Conservation (phyloP, 2,888 invertebrate genomes). For the Ophonus ardosiacus region DNA sequence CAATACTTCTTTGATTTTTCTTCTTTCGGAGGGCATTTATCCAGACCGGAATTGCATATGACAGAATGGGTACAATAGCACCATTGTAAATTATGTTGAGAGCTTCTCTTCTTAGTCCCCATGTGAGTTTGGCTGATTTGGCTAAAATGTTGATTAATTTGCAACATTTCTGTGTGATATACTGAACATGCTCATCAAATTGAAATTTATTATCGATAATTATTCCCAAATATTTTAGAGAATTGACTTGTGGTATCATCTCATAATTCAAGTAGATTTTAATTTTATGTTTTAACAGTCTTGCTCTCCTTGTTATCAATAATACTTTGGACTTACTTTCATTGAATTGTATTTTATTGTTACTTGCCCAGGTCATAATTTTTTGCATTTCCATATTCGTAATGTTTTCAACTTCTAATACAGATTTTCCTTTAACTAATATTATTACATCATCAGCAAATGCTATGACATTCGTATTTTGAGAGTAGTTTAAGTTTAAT, state of each 20-base stretch:
- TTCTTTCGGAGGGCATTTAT: neutral
- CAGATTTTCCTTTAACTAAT: constrained; percentile 3
- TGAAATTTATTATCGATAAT: neutral
- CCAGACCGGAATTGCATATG: neutral
- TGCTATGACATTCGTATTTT: neutral
- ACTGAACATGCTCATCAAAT: constrained; percentile 1
- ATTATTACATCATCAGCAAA: neutral
- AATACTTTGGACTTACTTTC: neutral
- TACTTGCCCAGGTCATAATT: constrained; percentile 20
- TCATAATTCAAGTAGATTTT: neutral
- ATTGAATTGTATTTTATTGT: neutral
- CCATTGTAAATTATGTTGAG: neutral
- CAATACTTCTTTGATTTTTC: neutral
- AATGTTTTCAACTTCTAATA: neutral
- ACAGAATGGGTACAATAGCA: neutral
- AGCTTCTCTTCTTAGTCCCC: neutral
- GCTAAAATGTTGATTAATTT: neutral
- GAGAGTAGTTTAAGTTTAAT: neutral
- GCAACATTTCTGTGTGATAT: neutral
- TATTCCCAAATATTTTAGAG: neutral
- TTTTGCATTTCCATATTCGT: constrained; percentile 25
- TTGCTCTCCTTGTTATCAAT: neutral
- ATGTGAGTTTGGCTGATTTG: neutral
- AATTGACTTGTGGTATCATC: neutral
- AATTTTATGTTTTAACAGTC: neutral